Evolutionary conservation across 2,113 vertebrate species (phyloP).

Genomic region (Halichoeres trimaculatus): DNA sequence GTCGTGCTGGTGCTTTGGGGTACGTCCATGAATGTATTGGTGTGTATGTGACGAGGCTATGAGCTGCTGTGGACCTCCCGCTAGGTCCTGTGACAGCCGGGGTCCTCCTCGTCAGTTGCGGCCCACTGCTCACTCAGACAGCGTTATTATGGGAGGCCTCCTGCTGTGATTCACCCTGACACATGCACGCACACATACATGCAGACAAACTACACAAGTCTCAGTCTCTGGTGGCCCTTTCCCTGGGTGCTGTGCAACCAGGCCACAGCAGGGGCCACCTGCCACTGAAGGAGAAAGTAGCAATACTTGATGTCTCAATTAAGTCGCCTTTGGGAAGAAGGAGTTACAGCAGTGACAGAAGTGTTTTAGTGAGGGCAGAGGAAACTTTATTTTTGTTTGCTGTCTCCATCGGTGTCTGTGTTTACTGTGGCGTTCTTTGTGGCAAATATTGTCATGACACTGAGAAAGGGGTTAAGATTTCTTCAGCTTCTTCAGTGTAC

Average conservation of each 20-base stretch:
- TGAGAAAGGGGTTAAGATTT: conserved; percentile 42
- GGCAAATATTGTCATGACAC: conserved; percentile 35
- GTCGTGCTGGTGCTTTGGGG: conserved; percentile 58
- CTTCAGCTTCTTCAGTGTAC: conserved; percentile 45
- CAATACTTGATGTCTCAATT: conserved; percentile 74
- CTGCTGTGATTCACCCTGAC: conserved; percentile 67
- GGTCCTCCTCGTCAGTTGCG: conserved; percentile 76
- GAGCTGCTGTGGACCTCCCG: conserved; percentile 63
- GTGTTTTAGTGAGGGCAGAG: conserved; percentile 13
- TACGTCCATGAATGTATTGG: conserved; percentile 46
- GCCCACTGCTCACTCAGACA: conserved; percentile 79
- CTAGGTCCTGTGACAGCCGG: conserved; percentile 72
- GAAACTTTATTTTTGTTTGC: conserved; percentile 17
- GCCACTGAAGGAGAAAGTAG: conserved; percentile 60
- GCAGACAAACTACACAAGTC: conserved; percentile 35
- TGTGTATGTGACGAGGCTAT: conserved; percentile 41
- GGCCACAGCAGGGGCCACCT: conserved; percentile 70
- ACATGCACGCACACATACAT: conserved; percentile 35
- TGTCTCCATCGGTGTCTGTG: not conserved
- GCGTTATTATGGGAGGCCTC: conserved; percentile 75
- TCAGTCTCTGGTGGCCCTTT: conserved; percentile 59
- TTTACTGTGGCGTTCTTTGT: conserved; percentile 35
- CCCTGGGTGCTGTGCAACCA: conserved; percentile 70
- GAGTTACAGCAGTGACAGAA: conserved; percentile 7
- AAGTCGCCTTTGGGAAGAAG: conserved; percentile 30